These are phyloP conservation scores for Sisor rabdophorus DNA, from an alignment of 2,113 vertebrate species.

Conservation along the genomic window DNA sequence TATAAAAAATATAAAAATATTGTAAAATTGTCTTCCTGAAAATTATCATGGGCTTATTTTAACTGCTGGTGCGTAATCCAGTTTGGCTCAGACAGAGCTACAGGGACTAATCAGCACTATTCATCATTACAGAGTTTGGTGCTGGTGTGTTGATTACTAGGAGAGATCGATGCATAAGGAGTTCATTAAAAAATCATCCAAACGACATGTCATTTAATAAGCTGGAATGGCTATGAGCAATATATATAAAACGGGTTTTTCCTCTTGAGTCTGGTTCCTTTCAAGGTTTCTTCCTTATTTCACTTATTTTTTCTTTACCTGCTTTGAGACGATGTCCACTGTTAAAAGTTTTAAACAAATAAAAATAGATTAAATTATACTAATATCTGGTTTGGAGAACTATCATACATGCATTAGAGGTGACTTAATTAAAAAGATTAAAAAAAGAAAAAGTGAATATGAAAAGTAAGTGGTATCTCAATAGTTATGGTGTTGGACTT, in stretches of 20 bases:
- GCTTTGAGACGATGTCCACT: too few relatives aligned
- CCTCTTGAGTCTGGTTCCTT: too few relatives aligned
- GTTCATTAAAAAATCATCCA: conserved; percentile 8
- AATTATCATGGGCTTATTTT: conserved; percentile 42
- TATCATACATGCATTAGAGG: not conserved
- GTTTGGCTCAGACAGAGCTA: conserved; percentile 3
- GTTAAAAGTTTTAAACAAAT: too few relatives aligned
- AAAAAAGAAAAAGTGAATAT: not conserved
- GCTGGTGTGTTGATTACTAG: conserved; percentile 28
- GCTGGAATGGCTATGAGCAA: not conserved
- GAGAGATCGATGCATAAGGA: not conserved
- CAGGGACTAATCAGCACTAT: conserved; percentile 20
- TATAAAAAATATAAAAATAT: too few relatives aligned
- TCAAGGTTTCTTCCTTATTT: too few relatives aligned
- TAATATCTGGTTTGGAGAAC: too few relatives aligned
- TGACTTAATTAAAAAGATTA: not conserved
- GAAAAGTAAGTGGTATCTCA: too few relatives aligned
- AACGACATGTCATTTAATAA: not conserved
- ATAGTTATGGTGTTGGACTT: too few relatives aligned
- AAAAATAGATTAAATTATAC: too few relatives aligned
- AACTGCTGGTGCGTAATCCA: conserved; percentile 24
- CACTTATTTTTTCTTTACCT: too few relatives aligned
- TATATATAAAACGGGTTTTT: too few relatives aligned
- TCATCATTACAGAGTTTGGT: conserved; percentile 19
- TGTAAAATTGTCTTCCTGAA: conserved; percentile 21